Percentiles rank a stretch among this genome's conserved stretches.
These are phyloP conservation scores for Nomada goodeniana DNA, from an alignment of 2,888 invertebrate genomes.

Conservation along the genomic window DNA sequence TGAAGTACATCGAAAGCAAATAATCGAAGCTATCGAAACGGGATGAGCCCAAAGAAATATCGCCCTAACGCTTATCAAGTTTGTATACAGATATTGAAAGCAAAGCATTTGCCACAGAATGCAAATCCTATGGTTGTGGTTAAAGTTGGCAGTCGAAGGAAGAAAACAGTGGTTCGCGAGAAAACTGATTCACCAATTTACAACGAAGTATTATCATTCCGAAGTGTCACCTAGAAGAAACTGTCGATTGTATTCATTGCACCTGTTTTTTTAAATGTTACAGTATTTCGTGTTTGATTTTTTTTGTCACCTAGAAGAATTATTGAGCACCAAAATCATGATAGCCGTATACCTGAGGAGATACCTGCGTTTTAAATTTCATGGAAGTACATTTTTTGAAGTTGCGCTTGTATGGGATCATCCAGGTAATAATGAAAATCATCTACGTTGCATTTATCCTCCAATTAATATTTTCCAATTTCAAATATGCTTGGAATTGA, in stretches of 20 bases:
- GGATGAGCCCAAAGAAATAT: constrained; percentile 55
- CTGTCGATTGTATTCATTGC: neutral
- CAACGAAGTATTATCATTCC: constrained; percentile 86
- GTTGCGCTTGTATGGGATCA: constrained; percentile 90
- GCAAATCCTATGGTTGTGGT: constrained; percentile 88
- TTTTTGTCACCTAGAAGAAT: constrained; percentile 85
- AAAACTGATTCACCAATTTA: constrained; percentile 88
- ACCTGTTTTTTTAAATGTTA: constrained; percentile 54
- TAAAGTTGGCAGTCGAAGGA: constrained; percentile 87
- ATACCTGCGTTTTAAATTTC: constrained; percentile 77
- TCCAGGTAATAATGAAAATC: constrained; percentile 84
- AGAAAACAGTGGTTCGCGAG: constrained; percentile 86
- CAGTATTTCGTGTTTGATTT: constrained; percentile 90
- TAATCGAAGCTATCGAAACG: constrained; percentile 42
- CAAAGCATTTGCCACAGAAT: constrained; percentile 86
- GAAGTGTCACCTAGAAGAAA: neutral
- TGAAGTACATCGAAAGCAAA: constrained; percentile 34
- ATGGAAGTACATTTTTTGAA: constrained; percentile 88
- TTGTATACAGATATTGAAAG: constrained; percentile 89
- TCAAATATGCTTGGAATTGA: too few species aligned
- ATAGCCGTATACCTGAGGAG: constrained; percentile 85
- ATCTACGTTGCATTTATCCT: constrained; percentile 31
- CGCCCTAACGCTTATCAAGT: constrained; percentile 85
- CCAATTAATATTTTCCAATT: neutral
- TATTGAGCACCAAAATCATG: constrained; percentile 87